Percentiles rank a stretch among this genome's conserved stretches.
These are phyloP conservation scores for Epinephelus moara DNA, from an alignment of 2,113 vertebrate genomes.

Conservation along the genomic window DNA sequence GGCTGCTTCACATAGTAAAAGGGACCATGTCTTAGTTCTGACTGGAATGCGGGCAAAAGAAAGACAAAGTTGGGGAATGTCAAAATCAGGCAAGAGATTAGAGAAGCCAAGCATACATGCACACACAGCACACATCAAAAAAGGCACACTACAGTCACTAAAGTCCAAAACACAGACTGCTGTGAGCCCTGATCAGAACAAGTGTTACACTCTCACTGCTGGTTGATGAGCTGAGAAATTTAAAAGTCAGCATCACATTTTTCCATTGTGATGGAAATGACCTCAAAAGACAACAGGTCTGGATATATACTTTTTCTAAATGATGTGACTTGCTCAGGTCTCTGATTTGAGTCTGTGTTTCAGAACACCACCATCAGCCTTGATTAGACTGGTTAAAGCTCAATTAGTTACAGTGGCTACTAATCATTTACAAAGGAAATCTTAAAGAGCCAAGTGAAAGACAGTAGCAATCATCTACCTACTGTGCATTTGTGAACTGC, in stretches of 20 bases:
- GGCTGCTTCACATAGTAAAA: constrained; percentile 99
- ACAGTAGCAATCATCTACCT: constrained; percentile 14
- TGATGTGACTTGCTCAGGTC: background rate
- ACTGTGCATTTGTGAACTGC: constrained; percentile 7
- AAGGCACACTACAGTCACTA: background rate
- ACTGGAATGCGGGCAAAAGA: constrained; percentile 99
- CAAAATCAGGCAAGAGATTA: constrained; percentile 86
- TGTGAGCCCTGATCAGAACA: background rate
- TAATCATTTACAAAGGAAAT: constrained; percentile 39
- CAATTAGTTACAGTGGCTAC: background rate
- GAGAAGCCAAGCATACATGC: constrained; percentile 65
- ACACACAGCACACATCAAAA: constrained; percentile 27
- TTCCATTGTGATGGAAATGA: background rate
- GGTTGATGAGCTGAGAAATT: background rate
- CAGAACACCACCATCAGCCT: background rate
- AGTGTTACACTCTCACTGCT: background rate
- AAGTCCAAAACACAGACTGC: constrained; percentile 27
- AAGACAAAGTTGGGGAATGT: constrained; percentile 87
- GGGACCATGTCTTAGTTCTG: constrained; percentile 99
- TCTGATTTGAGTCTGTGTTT: constrained; percentile 26
- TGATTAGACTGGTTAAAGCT: constrained; percentile 3
- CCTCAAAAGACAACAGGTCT: background rate
- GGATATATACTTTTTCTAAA: background rate
- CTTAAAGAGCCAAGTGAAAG: constrained; percentile 4
- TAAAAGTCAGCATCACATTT: background rate